Conservation (phyloP, 2,888 invertebrate genomes). For the Dione vanillae region DNA sequence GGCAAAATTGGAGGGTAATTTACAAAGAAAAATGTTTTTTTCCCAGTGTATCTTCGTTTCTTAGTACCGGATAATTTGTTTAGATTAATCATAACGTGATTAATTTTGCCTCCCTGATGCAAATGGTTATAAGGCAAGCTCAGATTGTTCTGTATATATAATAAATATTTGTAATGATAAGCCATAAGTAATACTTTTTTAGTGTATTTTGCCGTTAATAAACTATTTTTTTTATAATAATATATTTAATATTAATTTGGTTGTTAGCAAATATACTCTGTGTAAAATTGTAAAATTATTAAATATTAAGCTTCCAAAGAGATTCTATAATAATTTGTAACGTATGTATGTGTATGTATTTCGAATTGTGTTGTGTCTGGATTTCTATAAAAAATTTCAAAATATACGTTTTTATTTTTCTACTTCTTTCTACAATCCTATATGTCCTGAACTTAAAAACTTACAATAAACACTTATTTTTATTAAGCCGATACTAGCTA, state of each 20-base stretch:
- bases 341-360: neutral
- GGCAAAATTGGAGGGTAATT: conserved; percentile 5
- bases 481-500: no score
- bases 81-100: conserved; percentile 2
- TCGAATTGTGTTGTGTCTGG: neutral
- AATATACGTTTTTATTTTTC: neutral
- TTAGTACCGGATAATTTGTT: conserved; percentile 8
- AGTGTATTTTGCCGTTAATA: neutral
- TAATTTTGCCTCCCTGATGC: neutral
- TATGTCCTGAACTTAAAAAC: no score
- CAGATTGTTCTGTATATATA: neutral
- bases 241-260: neutral
- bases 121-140: neutral
- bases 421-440: neutral
- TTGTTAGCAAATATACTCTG: neutral
- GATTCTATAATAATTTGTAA: neutral
- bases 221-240: neutral
- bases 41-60: conserved; percentile 5
- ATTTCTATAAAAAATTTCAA: neutral
- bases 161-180: neutral
- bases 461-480: no score
- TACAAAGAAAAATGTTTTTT: neutral
- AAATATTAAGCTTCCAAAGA: conserved; percentile 8
- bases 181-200: neutral
- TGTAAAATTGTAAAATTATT: neutral